A percentile compares a stretch with the other conserved stretches of the same genome.
These are phyloP conservation scores for Sapajus apella DNA, from an alignment of 2,113 vertebrate species.

Conservation along the genomic window DNA sequence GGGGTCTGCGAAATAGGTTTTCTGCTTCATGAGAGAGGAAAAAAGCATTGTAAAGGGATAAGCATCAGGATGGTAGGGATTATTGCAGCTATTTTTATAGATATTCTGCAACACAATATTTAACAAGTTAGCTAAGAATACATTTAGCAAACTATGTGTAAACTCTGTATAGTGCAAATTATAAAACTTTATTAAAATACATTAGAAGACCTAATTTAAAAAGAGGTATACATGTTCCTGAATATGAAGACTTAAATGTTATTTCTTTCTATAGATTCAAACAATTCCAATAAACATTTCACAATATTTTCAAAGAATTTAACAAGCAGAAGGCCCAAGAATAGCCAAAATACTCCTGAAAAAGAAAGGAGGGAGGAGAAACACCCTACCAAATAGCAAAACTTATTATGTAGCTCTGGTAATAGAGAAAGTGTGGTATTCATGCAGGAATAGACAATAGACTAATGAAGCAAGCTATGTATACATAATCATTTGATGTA, in stretches of 20 bases:
- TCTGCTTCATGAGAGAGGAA: neutral
- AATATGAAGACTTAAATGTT: conserved; percentile 1
- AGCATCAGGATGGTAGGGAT: neutral
- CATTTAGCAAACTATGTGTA: neutral
- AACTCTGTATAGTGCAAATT: neutral
- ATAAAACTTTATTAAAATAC: neutral
- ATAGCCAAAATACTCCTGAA: neutral
- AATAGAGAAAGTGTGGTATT: neutral
- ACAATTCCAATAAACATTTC: neutral
- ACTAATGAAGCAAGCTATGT: neutral
- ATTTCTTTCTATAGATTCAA: neutral
- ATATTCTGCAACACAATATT: neutral
- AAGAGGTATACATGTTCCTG: neutral
- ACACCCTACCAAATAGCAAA: neutral
- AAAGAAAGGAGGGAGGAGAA: neutral
- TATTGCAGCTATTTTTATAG: neutral
- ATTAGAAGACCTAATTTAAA: neutral
- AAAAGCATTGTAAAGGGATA: neutral
- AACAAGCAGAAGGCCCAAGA: neutral
- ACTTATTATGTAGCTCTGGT: neutral
- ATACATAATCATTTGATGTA: neutral
- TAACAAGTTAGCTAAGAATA: neutral
- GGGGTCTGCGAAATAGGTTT: neutral
- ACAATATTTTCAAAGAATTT: neutral
- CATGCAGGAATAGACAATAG: neutral